A percentile compares a stretch with the other conserved stretches of the same genome.
phyloP scores from a whole-genome alignment of 2,888 invertebrate species.

The Drosophila algonquin region DNA sequence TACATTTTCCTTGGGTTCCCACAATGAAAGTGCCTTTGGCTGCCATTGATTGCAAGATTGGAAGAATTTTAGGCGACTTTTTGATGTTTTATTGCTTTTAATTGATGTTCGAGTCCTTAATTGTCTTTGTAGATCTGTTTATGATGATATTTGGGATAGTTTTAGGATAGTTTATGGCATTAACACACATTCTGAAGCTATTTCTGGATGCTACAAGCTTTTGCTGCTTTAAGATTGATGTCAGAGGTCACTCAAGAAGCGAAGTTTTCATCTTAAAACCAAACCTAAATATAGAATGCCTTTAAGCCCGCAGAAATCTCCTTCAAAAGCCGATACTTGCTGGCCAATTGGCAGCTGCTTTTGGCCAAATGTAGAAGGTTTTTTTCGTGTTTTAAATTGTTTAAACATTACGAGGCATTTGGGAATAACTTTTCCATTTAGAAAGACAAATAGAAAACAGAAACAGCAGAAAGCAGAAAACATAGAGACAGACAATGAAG shows the following conservation, averaged over 20 bases:
- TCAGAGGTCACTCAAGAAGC: too few relatives aligned
- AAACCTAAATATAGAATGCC: constrained; percentile 25
- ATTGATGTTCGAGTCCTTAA: constrained; percentile 20
- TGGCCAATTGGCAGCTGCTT: background rate
- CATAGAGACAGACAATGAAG: constrained; percentile 40
- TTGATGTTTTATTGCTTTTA: constrained; percentile 15
- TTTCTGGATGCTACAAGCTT: too few relatives aligned
- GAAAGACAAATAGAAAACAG: constrained; percentile 35
- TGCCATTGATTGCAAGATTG: constrained; percentile 36
- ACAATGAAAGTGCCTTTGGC: constrained; percentile 32
- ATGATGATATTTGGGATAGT: background rate
- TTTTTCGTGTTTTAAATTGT: constrained; percentile 65
- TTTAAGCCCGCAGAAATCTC: background rate
- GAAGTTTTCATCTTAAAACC: background rate
- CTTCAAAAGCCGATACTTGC: background rate
- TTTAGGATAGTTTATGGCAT: too few relatives aligned
- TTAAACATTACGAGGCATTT: constrained; percentile 81
- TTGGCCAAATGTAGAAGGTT: constrained; percentile 58
- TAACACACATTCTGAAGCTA: too few relatives aligned
- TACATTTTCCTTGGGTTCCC: constrained; percentile 35
- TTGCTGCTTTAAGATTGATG: too few relatives aligned
- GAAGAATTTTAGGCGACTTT: constrained; percentile 18
- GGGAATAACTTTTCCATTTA: constrained; percentile 74
- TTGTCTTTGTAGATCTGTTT: constrained; percentile 1
- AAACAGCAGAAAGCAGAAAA: constrained; percentile 18